Conservation (phyloP, 2,113 vertebrate species). For the Laterallus jamaicensis region DNA sequence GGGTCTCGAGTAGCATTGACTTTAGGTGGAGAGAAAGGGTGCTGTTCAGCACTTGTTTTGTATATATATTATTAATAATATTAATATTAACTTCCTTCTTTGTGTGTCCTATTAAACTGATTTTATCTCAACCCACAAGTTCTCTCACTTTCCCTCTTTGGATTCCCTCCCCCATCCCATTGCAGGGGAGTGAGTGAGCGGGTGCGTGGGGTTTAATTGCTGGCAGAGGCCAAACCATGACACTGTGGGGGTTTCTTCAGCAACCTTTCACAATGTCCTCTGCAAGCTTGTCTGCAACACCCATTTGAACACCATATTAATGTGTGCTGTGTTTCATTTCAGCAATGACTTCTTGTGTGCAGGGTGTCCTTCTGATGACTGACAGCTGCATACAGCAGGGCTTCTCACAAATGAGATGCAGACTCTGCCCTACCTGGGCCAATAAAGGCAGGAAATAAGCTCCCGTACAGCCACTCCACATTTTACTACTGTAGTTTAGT, state of each 20-base stretch:
- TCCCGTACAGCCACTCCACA: neutral
- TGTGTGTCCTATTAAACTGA: no score
- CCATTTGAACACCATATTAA: neutral
- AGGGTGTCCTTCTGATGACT: neutral
- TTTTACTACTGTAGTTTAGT: neutral
- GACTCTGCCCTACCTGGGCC: neutral
- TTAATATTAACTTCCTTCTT: no score
- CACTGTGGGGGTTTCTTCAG: neutral
- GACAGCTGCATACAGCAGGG: neutral
- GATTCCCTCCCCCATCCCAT: no score
- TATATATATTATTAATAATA: no score
- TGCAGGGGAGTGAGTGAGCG: no score
- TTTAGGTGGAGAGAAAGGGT: no score
- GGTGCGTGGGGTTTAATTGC: no score
- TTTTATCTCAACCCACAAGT: no score
- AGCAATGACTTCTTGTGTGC: neutral
- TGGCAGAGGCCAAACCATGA: no score
- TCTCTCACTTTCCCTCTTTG: no score
- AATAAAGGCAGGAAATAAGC: neutral
- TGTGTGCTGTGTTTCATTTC: neutral
- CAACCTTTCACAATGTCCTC: neutral
- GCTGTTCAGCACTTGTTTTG: no score
- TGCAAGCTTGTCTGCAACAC: neutral
- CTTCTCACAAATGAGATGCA: neutral
- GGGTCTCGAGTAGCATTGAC: no score